These are phyloP conservation scores for Ichneumon xanthorius DNA, from an alignment of 2,888 invertebrate genomes.

Conservation along the genomic window DNA sequence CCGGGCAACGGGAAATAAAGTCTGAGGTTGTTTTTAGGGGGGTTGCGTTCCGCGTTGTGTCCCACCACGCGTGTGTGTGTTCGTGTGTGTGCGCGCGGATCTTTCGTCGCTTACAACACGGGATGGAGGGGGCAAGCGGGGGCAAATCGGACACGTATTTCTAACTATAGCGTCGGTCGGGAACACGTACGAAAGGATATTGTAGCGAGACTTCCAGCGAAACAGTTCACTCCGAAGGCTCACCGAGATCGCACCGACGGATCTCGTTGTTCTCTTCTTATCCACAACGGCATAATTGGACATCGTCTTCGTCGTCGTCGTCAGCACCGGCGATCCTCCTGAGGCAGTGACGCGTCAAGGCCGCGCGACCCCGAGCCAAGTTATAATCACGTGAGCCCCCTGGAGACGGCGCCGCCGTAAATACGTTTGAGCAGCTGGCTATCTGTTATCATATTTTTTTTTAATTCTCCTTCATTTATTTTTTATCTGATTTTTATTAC, in stretches of 20 bases:
- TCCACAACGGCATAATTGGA: background rate
- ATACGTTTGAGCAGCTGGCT: background rate
- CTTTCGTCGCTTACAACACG: constrained; percentile 15
- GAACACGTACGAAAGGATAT: constrained; percentile 77
- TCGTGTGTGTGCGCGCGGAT: background rate
- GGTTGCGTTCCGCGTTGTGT: background rate
- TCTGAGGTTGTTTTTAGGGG: constrained; percentile 24
- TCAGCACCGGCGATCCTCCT: constrained; percentile 4
- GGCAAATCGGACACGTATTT: constrained; percentile 70
- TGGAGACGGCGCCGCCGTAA: constrained; percentile 5
- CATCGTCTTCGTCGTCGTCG: constrained; percentile 43
- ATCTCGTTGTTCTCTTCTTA: constrained; percentile 50
- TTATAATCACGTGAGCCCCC: constrained; percentile 32
- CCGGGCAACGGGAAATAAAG: constrained; percentile 21
- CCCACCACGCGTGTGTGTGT: background rate
- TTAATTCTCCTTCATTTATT: background rate
- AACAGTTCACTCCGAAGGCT: constrained; percentile 82
- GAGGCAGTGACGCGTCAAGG: constrained; percentile 46
- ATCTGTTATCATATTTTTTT: background rate
- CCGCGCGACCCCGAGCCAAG: constrained; percentile 45
- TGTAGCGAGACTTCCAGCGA: constrained; percentile 81
- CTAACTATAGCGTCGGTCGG: constrained; percentile 82
- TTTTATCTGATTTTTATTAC: background rate
- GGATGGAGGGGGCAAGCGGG: constrained; percentile 43
- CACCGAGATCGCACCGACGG: constrained; percentile 79